Base-by-base conservation (phyloP, 2,797 vertebrate species). In the Poeciliopsis infans region DNA sequence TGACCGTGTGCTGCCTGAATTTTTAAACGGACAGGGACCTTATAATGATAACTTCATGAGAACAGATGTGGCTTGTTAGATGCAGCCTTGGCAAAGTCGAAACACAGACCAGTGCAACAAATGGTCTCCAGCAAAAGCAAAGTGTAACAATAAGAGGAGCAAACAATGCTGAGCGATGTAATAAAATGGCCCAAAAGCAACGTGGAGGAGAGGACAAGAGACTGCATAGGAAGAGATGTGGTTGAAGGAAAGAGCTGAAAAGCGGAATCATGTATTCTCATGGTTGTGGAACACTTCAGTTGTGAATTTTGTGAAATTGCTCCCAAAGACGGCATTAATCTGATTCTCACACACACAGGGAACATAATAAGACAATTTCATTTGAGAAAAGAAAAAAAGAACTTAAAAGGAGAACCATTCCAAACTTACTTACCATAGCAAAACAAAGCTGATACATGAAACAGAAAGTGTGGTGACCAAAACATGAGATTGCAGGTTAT, bases 181-280 rank as follows among this genome's bases (percentile, higher is more conserved):
- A 86, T 57, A 7, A 88, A 93, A 92, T 68, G 78, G 81, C 87
- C 77, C 76, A 77, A 74, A 74, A 82, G 61, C 72, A 79, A 83
- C 5, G 28, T 49, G 71, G 64, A 73, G 72, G 47, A 75, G 10
- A 43, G 25, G 31, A 64, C 15, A 36, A 28, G 31, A 64, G 31
- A 20, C 16, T 64, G 15, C 59, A 64, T 18, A 20, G 16, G 31
- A 36, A 39, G 25, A 33, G 72, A 49, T 81, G 80, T 76, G 75
- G 79, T 76, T 73, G 83, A 82, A 59, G 57, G 74, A 73, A 80
- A 82, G 13, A 74, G 49, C 7, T 45, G 36, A 76, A 74, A 57
- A 10, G 20, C 3, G 20, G 31, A 43, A 43, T 39, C 7, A 18
- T 36, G 43, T 82, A 89, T 77, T 81, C 72, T 66, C 53, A 4